Evolutionary conservation across 1,140 invertebrate species (phyloP), one percentile per base, ranked within the genome.

Genomic region (Archivesica marissinica): DNA sequence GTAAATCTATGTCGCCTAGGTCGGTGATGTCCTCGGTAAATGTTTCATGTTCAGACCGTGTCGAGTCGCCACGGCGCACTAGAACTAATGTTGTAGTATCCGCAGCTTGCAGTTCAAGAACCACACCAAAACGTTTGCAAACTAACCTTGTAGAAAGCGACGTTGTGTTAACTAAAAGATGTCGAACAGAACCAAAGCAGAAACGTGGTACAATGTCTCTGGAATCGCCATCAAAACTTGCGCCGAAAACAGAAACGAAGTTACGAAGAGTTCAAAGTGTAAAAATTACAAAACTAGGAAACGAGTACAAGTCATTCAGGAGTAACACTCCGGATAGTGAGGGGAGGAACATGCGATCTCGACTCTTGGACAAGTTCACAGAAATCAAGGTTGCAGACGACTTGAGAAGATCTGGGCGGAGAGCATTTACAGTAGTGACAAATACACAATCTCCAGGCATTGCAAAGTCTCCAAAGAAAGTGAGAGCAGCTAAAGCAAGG

Each of bases 301-400:
- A 77, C 52, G 38, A 77, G 25, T 90, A 88, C 52, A 56, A 77
- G 17, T 87, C 90, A 0, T 86, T 87, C 33, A 85, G 88, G 54
- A 88, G 89, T 47, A 79, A 87, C 20, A 90, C 89, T 13, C 89
- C 88, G 30, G 89, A 89, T 13, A 87, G 72, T 39, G 70, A 50
- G 1, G 72, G 74, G 0, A 82, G 82, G 44, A 72, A 44, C 23
- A 76, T 54, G 2, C 52, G 83, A 11, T 64, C 77, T 35, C 66
- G 86, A 72, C 81, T 89, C 30, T 80, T 79, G 38, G 68, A 83
- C 15, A 61, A 52, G 25, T 78, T 88, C 59, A 74, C 59, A 44
- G 23, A 76, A 2, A 52, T 74, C 11, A 74, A 61, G 47, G 50
- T 44, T 0, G 28, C 35, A 20, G 33, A 74, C 30, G 68, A 82